These are phyloP conservation scores for Tokudaia muenninki DNA, from an alignment of 2,797 vertebrate genomes.

Conservation along the genomic window DNA sequence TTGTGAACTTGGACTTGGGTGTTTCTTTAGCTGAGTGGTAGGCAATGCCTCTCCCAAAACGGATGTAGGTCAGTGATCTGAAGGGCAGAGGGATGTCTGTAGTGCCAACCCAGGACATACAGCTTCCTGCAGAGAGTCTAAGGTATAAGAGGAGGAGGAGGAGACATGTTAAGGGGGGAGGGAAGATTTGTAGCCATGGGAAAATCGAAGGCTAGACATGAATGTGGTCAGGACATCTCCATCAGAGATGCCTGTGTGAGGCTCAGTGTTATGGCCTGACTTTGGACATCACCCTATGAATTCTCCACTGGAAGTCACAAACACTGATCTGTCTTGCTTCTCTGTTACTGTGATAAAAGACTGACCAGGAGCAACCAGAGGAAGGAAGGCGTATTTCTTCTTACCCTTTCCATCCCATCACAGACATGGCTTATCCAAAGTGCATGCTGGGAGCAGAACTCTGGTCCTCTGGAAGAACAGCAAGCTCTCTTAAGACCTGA, in stretches of 20 bases:
- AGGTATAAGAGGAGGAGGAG: neutral
- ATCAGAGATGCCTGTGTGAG: rapidly evolving
- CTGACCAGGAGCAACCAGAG: neutral
- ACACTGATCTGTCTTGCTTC: neutral
- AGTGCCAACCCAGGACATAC: neutral
- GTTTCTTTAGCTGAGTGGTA: neutral
- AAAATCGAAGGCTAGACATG: neutral
- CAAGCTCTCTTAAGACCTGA: neutral
- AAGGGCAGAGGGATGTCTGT: neutral
- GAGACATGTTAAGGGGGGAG: rapidly evolving
- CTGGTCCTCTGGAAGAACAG: neutral
- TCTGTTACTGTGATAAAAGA: neutral
- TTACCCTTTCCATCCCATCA: neutral
- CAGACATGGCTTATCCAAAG: neutral
- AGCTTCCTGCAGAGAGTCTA: neutral
- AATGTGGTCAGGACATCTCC: neutral
- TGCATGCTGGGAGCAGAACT: neutral
- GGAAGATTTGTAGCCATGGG: neutral
- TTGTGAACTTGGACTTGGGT: neutral
- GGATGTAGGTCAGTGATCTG: neutral
- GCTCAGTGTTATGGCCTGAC: no score
- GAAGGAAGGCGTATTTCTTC: neutral
- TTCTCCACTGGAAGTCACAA: neutral
- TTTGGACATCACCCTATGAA: neutral
- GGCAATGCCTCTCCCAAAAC: neutral